Percentiles rank a stretch among this genome's conserved stretches.
These are phyloP conservation scores for Alloscopus bannaensis DNA, from an alignment of 2,888 invertebrate species.

Conservation along the genomic window DNA sequence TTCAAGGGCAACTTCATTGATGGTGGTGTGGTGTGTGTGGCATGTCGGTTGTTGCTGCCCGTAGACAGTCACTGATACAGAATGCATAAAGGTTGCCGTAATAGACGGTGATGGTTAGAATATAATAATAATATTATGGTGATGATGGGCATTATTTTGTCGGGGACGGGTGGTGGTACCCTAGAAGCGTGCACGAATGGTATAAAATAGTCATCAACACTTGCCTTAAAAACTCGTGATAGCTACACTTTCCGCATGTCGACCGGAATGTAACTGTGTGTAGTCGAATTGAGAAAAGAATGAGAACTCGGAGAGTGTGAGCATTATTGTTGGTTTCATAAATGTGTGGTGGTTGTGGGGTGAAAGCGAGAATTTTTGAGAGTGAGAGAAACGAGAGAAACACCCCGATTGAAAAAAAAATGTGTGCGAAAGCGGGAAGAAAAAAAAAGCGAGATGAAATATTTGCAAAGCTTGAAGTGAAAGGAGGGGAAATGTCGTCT, in stretches of 20 bases:
- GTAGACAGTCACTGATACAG: constrained; percentile 25
- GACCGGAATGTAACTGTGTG: too few species aligned
- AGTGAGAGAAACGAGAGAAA: constrained; percentile 36
- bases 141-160: constrained; percentile 58
- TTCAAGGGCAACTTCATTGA: constrained; percentile 38
- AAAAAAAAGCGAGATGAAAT: constrained; percentile 59
- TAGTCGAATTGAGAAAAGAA: constrained; percentile 13
- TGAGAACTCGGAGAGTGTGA: not conserved
- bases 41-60: not conserved
- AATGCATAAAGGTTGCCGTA: constrained; percentile 15
- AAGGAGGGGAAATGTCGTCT: constrained; percentile 70
- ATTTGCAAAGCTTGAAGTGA: constrained; percentile 66
- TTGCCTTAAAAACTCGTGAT: constrained; percentile 53
- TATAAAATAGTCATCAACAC: constrained; percentile 64
- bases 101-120: constrained; percentile 46
- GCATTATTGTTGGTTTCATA: too few species aligned
- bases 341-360: too few species aligned
- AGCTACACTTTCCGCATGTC: constrained; percentile 49
- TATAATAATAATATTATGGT: constrained; percentile 50
- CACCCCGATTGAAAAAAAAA: constrained; percentile 59
- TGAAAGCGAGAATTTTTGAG: constrained; percentile 21
- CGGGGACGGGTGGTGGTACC: constrained; percentile 16
- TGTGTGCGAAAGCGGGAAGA: constrained; percentile 49
- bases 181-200: constrained; percentile 32
- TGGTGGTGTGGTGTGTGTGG: constrained; percentile 2